Conservation (phyloP, 2,888 invertebrate genomes). For the Drosophila neutralis region DNA sequence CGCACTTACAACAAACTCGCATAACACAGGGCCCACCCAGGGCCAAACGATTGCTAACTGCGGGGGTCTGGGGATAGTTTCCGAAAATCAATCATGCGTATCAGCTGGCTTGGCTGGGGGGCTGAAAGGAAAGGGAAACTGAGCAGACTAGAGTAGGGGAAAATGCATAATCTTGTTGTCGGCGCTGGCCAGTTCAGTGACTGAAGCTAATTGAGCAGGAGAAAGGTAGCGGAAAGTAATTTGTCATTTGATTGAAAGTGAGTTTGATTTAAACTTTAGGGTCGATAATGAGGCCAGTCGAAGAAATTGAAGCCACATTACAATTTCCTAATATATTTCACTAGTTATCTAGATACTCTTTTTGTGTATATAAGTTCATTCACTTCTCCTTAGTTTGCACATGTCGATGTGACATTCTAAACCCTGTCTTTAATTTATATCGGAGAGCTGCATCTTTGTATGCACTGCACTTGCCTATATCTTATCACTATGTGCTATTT, state of each 20-base stretch:
- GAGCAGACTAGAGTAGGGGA: conserved; percentile 8
- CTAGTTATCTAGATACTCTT: background rate
- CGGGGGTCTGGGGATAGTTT: conserved; percentile 24
- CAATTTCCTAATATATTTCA: background rate
- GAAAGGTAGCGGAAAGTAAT: conserved; percentile 77
- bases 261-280: conserved; percentile 59
- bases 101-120: conserved; percentile 2
- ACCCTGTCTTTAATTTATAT: background rate
- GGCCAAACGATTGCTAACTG: conserved; percentile 22
- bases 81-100: conserved; percentile 61
- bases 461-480: background rate
- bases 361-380: background rate
- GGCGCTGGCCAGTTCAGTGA: conserved; percentile 64
- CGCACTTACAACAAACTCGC: conserved; percentile 41
- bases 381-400: background rate
- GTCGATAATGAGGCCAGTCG: conserved; percentile 41
- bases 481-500: conserved; percentile 23
- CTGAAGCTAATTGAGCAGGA: conserved; percentile 69
- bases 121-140: conserved; percentile 1
- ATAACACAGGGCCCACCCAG: conserved; percentile 7
- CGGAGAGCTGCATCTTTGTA: background rate
- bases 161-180: conserved; percentile 66
- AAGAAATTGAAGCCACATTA: background rate
- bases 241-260: conserved; percentile 77
- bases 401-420: conserved; percentile 1